Percentiles rank a stretch among this genome's conserved stretches.
phyloP scores from a whole-genome alignment of 2,113 vertebrate species.

The Tachycineta bicolor region DNA sequence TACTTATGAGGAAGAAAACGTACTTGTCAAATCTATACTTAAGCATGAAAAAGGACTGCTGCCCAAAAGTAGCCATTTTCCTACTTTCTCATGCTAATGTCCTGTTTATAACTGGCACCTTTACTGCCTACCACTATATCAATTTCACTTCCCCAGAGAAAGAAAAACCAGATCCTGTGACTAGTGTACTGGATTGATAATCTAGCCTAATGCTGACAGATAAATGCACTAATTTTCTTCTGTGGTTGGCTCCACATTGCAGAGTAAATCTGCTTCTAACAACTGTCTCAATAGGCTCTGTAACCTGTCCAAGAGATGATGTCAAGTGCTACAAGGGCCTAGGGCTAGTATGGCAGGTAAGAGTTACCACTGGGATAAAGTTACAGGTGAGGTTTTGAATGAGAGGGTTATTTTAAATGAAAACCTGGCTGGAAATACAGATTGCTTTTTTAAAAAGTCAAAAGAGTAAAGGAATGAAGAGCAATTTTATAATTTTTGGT shows the following conservation, averaged over 20 bases:
- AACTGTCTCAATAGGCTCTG: slow-evolving; percentile 83
- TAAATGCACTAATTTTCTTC: slow-evolving; percentile 99
- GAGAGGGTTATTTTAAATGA: slow-evolving; percentile 78
- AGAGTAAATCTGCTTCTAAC: slow-evolving; percentile 84
- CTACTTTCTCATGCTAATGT: slow-evolving; percentile 88
- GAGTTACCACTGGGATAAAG: slow-evolving; percentile 79
- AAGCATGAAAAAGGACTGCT: slow-evolving; percentile 41
- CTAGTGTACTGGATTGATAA: slow-evolving; percentile 92
- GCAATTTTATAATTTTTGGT: not conserved
- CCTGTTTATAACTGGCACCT: slow-evolving; percentile 94
- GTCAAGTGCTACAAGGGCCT: slow-evolving; percentile 83
- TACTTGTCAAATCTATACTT: slow-evolving; percentile 65
- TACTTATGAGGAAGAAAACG: not conserved
- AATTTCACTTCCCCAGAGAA: slow-evolving; percentile 89
- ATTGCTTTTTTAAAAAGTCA: slow-evolving; percentile 17
- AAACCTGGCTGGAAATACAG: slow-evolving; percentile 73
- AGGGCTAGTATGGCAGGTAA: slow-evolving; percentile 80
- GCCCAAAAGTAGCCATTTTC: slow-evolving; percentile 66
- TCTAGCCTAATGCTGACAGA: slow-evolving; percentile 97
- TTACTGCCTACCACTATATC: slow-evolving; percentile 86
- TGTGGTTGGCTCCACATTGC: slow-evolving; percentile 87
- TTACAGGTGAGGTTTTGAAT: slow-evolving; percentile 81
- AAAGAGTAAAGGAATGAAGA: slow-evolving; percentile 43
- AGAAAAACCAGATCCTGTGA: slow-evolving; percentile 87
- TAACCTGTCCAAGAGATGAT: slow-evolving; percentile 85